Base-by-base conservation (phyloP, 2,797 vertebrate species). In the Pelobates cultripes region DNA sequence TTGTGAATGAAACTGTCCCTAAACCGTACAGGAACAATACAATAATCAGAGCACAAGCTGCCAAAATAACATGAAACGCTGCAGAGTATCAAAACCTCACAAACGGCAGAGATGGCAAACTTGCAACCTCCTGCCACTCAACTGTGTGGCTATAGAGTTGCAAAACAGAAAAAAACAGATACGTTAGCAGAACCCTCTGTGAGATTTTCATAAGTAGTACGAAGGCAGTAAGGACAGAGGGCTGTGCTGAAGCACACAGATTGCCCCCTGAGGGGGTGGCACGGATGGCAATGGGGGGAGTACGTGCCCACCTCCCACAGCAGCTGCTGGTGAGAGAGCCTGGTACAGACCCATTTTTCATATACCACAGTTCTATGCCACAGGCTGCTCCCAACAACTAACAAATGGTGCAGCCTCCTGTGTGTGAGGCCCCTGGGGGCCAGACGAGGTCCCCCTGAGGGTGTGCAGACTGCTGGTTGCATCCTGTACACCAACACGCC, bases 311-410 rank as follows among this genome's bases (percentile, higher is more conserved):
- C 70, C 75, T 80, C 77, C 82, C 45, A 77, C 73, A 84, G 82
- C 77, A 84, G 77, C 82, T 84, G 82, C 82, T 79, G 82, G 82
- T 84, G 82, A 80, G 77, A 84, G 82, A 79, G 77, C 82, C 82
- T 79, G 82, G 82, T 84, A 80, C 82, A 84, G 82, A 79, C 82
- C 82, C 82, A 84, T 84, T 84, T 84, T 79, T 84, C 82, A 79
- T 84, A 53, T 84, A 76, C 72, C 61, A 44, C 77, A 75, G 66
- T 84, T 84, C 55, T 40, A 70, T 76, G 77, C 82, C 78, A 84
- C 72, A 72, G 82, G 82, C 82, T 75, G 73, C 77, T 70, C 82
- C 82, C 73, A 70, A 76, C 68, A 51, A 84, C 82, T 42, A 79
- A 78, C 82, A 84, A 84, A 79, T 84, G 82, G 72, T 47, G 73